phyloP scores from a whole-genome alignment of 2,797 vertebrate species.

The Cryptoblepharus egeriae region DNA sequence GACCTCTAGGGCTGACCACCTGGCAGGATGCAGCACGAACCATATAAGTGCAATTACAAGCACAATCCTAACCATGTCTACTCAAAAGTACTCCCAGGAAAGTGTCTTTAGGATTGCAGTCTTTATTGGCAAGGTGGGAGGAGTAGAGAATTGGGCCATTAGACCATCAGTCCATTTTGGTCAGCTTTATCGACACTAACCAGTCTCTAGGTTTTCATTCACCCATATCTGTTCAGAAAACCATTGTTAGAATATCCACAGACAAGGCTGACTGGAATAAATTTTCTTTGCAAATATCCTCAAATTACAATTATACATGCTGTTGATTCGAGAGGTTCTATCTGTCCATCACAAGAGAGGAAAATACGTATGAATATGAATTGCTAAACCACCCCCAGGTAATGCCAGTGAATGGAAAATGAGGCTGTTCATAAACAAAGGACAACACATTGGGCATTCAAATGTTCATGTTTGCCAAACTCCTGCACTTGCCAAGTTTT shows the following conservation, averaged over 20 bases:
- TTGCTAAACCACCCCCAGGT: neutral
- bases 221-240: neutral
- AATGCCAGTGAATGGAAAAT: conserved; percentile 30
- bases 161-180: too few species aligned
- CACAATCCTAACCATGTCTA: too few species aligned
- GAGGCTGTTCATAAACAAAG: conserved; percentile 62
- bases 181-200: too few species aligned
- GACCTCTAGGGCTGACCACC: too few species aligned
- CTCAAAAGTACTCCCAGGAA: too few species aligned
- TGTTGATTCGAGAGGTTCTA: neutral
- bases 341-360: neutral
- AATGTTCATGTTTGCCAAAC: conserved; percentile 39
- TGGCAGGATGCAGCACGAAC: too few species aligned
- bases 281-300: neutral
- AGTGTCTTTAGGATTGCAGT: too few species aligned
- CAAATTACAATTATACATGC: neutral
- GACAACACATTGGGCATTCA: conserved; percentile 44
- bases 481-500: conserved; percentile 61
- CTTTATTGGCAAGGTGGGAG: too few species aligned
- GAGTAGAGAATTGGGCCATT: too few species aligned
- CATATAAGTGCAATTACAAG: too few species aligned
- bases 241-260: neutral
- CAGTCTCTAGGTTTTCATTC: too few species aligned
- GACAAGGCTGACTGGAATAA: neutral
- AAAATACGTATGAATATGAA: neutral